Percentiles rank a stretch among this genome's conserved stretches.
These are phyloP conservation scores for Bradypodion ventrale DNA, from an alignment of 2,797 vertebrate species.

Conservation along the genomic window DNA sequence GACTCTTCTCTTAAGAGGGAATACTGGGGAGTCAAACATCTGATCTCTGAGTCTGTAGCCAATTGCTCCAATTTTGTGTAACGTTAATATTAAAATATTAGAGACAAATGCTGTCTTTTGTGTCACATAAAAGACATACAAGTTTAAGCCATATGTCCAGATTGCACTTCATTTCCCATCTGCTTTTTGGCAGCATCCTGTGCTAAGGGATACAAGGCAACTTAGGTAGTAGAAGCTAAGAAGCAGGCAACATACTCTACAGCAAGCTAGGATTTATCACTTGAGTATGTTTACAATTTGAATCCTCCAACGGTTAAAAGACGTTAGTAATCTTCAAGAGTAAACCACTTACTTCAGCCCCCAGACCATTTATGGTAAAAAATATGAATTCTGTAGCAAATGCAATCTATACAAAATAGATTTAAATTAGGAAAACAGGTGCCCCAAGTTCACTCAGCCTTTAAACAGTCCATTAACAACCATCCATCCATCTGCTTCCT, in stretches of 20 bases:
- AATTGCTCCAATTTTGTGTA: no score
- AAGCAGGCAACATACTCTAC: neutral
- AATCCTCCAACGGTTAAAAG: neutral
- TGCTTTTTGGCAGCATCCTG: neutral
- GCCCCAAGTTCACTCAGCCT: slow-evolving; percentile 71
- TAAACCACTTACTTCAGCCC: slow-evolving; percentile 17
- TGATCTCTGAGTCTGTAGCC: no score
- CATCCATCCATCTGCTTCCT: slow-evolving; percentile 80
- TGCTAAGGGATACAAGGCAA: neutral
- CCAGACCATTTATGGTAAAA: slow-evolving; percentile 34
- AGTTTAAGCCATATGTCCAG: no score
- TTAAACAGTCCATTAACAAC: slow-evolving; percentile 79
- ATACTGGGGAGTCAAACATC: no score
- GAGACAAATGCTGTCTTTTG: no score
- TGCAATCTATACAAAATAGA: slow-evolving; percentile 35
- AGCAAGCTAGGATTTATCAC: neutral
- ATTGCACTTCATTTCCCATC: neutral
- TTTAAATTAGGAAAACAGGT: slow-evolving; percentile 76
- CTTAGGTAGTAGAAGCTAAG: neutral
- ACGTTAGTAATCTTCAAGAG: neutral
- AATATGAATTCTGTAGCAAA: slow-evolving; percentile 40
- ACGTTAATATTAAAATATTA: no score
- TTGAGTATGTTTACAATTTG: neutral
- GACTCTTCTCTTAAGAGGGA: no score
- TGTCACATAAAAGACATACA: no score